These are phyloP conservation scores for Montipora capitata DNA, from an alignment of 92 coral and sea anemone genomes.

Conservation along the genomic window DNA sequence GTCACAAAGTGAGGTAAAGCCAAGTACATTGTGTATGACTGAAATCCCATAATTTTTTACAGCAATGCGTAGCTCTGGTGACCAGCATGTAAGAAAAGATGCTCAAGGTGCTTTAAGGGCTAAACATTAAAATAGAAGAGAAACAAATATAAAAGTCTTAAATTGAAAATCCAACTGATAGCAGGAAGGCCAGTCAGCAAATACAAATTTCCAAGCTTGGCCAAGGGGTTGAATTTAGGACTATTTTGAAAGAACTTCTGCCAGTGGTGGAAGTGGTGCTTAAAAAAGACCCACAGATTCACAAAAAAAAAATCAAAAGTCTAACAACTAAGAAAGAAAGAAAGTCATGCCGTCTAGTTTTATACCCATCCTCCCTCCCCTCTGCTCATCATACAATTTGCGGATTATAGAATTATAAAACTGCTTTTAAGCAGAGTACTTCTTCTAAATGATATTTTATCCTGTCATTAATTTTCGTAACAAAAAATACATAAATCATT, in stretches of 20 bases:
- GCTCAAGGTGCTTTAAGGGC: constrained; percentile 6
- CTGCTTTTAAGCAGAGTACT: not conserved
- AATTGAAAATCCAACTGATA: no score
- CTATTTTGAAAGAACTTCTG: not conserved
- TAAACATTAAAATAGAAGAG: not conserved
- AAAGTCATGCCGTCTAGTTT: not conserved
- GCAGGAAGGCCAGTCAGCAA: constrained; percentile 2
- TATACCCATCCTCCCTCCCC: constrained; percentile 7
- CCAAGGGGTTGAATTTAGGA: constrained; percentile 10
- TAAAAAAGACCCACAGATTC: not conserved
- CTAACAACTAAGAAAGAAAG: not conserved
- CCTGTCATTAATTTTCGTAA: not conserved
- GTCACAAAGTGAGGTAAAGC: constrained; percentile 11
- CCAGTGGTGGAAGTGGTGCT: not conserved
- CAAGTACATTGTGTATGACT: constrained; percentile 4
- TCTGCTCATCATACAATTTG: not conserved
- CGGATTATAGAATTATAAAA: not conserved
- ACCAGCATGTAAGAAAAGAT: constrained; percentile 3
- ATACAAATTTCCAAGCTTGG: constrained; percentile 4
- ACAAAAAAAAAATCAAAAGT: not conserved
- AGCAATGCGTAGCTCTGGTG: constrained; percentile 7
- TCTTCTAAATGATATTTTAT: not conserved
- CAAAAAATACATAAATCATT: constrained; percentile 6
- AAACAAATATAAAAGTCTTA: not conserved
- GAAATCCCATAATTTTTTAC: not conserved